Conservation (phyloP, 2,113 vertebrate genomes). For the Cranoglanis bouderius region DNA sequence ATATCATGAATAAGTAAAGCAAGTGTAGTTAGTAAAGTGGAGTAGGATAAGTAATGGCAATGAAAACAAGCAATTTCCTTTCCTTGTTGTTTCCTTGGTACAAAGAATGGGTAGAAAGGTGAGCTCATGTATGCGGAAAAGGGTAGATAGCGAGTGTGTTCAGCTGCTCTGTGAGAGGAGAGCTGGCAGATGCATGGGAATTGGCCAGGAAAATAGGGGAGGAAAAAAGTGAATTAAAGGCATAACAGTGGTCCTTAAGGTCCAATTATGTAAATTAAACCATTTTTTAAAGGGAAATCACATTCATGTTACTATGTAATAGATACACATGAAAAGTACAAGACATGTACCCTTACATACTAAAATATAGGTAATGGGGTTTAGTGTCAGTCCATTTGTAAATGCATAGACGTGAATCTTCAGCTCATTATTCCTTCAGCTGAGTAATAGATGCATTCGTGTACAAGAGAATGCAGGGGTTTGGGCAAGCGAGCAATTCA, state of each 20-base stretch:
- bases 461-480: background rate
- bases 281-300: background rate
- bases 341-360: background rate
- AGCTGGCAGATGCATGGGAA: background rate
- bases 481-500: background rate
- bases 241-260: background rate
- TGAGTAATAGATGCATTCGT: background rate
- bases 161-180: background rate
- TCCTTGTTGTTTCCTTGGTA: background rate
- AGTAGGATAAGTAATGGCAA: background rate
- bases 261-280: background rate
- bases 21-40: background rate
- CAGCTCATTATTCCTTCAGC: background rate
- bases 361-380: background rate
- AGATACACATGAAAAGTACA: background rate
- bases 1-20: background rate
- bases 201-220: constrained; percentile 1
- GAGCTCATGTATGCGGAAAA: background rate
- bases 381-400: background rate
- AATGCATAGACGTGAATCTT: background rate
- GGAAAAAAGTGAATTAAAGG: background rate
- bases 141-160: background rate
- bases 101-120: background rate
- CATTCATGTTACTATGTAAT: background rate
- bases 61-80: background rate